Conservation (phyloP, 2,113 vertebrate genomes). For the Macaca mulatta region DNA sequence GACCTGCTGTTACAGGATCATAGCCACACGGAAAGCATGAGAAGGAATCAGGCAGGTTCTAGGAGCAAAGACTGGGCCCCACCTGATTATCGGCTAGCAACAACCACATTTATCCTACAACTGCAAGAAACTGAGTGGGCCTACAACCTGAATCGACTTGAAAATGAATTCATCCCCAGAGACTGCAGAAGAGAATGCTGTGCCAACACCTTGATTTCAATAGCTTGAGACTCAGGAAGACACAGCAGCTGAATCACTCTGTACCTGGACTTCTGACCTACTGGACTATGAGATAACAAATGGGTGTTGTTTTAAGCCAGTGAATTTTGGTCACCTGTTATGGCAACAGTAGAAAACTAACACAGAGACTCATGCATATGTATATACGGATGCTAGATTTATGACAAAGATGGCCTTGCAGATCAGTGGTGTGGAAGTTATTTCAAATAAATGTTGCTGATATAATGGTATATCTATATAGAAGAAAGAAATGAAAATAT, state of each 20-base stretch:
- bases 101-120: rapidly evolving
- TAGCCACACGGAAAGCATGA: background rate
- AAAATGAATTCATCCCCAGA: background rate
- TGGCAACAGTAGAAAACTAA: background rate
- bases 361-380: rapidly evolving
- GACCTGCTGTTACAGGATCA: background rate
- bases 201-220: rapidly evolving
- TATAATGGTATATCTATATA: background rate
- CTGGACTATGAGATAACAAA: background rate
- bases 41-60: background rate
- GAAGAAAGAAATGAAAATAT: background rate
- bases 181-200: background rate
- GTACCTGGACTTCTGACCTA: background rate
- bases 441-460: background rate
- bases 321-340: background rate
- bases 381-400: background rate
- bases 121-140: background rate
- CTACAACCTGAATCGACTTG: no score
- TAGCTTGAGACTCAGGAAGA: background rate
- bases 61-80: background rate
- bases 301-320: background rate
- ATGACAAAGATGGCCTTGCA: background rate
- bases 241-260: background rate
- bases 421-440: background rate
- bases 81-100: background rate